A percentile compares a stretch with the other conserved stretches of the same genome.
These are phyloP conservation scores for Euura lappo DNA, from an alignment of 1,140 invertebrate species.

Conservation along the genomic window DNA sequence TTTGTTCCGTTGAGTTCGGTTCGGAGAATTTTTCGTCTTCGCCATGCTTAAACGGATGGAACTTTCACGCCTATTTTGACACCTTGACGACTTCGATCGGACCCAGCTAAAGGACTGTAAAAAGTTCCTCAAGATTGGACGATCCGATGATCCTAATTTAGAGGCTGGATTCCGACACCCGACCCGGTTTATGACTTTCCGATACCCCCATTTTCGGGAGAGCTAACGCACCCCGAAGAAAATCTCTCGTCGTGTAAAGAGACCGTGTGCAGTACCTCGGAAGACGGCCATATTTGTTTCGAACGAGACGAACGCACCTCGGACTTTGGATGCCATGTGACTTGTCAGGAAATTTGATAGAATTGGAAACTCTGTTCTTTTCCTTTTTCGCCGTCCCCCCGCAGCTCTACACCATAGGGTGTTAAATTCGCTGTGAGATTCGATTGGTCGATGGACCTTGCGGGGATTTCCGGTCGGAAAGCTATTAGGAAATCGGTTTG, in stretches of 20 bases:
- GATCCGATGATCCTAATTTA: constrained; percentile 61
- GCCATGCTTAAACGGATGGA: neutral
- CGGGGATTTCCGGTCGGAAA: constrained; percentile 53
- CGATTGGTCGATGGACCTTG: constrained; percentile 52
- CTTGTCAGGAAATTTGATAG: constrained; percentile 54
- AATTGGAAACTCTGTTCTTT: constrained; percentile 57
- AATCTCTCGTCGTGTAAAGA: neutral
- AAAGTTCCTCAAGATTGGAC: neutral
- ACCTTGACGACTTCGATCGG: neutral
- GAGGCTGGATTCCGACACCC: constrained; percentile 49
- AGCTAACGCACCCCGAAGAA: neutral
- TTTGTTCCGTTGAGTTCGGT: constrained; percentile 4
- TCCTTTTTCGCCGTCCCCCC: constrained; percentile 7
- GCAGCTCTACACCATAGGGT: constrained; percentile 37
- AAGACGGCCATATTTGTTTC: constrained; percentile 1
- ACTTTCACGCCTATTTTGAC: neutral
- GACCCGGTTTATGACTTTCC: constrained; percentile 59
- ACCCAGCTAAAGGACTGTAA: constrained; percentile 2
- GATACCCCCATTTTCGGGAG: constrained; percentile 37
- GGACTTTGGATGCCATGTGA: constrained; percentile 14
- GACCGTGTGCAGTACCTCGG: too few species aligned
- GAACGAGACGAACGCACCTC: neutral
- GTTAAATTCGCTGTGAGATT: constrained; percentile 62
- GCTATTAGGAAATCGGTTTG: constrained; percentile 38
- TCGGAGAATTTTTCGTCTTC: neutral